Conservation (phyloP, 2,797 vertebrate species). For the Pogonophryne albipinna region DNA sequence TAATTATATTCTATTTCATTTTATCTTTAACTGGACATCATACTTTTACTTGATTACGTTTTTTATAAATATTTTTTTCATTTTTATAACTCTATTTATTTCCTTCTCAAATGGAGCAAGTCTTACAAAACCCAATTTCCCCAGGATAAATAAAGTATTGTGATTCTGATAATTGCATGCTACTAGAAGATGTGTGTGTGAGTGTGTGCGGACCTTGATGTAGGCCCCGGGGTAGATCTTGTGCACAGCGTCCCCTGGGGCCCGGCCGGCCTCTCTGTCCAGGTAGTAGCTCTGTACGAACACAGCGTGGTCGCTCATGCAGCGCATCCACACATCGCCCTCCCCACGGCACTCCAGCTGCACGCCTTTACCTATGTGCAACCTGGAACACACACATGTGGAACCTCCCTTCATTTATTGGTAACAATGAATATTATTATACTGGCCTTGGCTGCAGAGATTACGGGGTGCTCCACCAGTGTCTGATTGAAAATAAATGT, state of each 20-base stretch:
- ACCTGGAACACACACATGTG: constrained; percentile 53
- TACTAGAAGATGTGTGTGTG: background rate
- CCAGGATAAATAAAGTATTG: no score
- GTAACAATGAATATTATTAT: no score
- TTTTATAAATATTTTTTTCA: no score
- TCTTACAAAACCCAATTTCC: no score
- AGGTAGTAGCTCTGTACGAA: constrained; percentile 89
- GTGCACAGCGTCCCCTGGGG: constrained; percentile 89
- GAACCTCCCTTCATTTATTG: background rate
- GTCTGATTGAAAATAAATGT: no score
- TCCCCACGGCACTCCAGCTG: constrained; percentile 87
- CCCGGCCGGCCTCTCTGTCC: constrained; percentile 87
- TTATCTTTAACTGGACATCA: no score
- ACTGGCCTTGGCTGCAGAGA: background rate
- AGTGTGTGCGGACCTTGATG: constrained; percentile 78
- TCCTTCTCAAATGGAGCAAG: no score
- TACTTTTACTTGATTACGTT: no score
- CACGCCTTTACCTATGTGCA: constrained; percentile 86
- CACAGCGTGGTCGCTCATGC: constrained; percentile 85
- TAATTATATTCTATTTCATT: no score
- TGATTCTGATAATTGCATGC: no score
- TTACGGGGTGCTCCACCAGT: background rate
- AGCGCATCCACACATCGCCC: constrained; percentile 87
- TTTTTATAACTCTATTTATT: no score
- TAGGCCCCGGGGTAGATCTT: constrained; percentile 89